Conservation (phyloP, 2,888 invertebrate genomes). For the Hirtodrosophila duncani region DNA sequence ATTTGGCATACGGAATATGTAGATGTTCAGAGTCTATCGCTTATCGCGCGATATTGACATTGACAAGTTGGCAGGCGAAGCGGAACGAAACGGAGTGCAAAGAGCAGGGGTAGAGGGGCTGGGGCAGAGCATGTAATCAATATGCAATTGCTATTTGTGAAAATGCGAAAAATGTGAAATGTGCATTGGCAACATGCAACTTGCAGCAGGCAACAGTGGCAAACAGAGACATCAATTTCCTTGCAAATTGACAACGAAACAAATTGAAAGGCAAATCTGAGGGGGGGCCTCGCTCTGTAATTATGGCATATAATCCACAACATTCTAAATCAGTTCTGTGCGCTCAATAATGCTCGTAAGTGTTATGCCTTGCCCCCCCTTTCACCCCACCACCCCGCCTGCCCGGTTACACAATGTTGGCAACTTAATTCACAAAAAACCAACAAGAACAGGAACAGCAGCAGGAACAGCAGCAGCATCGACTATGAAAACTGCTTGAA, state of each 20-base stretch:
- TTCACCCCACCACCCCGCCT: background rate
- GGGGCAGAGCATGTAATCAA: too few relatives aligned
- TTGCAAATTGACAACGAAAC: conserved; percentile 38
- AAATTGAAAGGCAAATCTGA: conserved; percentile 37
- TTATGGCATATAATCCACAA: too few relatives aligned
- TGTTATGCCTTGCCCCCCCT: background rate
- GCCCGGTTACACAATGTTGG: too few relatives aligned
- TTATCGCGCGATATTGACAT: conserved; percentile 34
- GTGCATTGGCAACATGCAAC: conserved; percentile 25
- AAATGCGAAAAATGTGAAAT: conserved; percentile 26
- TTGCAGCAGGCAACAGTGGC: conserved; percentile 9
- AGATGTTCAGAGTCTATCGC: conserved; percentile 12
- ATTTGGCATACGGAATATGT: background rate
- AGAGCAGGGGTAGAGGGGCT: too few relatives aligned
- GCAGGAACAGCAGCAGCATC: conserved; percentile 11
- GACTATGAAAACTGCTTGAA: conserved; percentile 37
- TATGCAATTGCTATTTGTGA: conserved; percentile 40
- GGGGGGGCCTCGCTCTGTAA: conserved; percentile 10
- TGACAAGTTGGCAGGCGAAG: conserved; percentile 53
- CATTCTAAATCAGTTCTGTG: too few relatives aligned
- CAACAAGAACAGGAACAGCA: conserved; percentile 1
- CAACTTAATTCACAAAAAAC: too few relatives aligned
- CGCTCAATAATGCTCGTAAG: too few relatives aligned
- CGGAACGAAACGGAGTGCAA: too few relatives aligned
- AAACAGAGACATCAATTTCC: conserved; percentile 36